phyloP scores from a whole-genome alignment of 2,888 invertebrate species.

The Eurois occulta region DNA sequence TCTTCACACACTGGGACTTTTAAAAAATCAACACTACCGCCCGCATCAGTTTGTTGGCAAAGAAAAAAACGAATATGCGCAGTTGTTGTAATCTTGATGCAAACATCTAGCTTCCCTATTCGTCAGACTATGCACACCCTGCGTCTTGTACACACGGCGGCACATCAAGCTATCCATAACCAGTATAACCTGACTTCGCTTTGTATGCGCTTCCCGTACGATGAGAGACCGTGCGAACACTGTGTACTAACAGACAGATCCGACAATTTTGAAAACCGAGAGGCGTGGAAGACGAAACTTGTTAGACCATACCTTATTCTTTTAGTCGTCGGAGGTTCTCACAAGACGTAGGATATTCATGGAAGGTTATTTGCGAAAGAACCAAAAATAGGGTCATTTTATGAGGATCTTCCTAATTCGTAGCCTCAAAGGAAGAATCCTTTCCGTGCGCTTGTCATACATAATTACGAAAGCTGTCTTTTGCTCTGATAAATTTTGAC shows the following conservation, averaged over 20 bases:
- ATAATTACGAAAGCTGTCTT: not conserved
- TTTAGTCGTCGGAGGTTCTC: not conserved
- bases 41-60: conserved; percentile 50
- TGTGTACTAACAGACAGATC: not conserved
- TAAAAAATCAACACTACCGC: conserved; percentile 49
- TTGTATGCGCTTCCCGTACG: no score
- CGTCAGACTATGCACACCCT: not conserved
- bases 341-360: not conserved
- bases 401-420: not conserved
- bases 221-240: no score
- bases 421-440: not conserved
- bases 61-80: conserved; percentile 33
- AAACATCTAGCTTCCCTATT: conserved; percentile 25
- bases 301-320: not conserved
- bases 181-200: no score
- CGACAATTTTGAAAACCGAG: not conserved
- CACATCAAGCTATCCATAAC: no score
- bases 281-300: not conserved
- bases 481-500: not conserved
- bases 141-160: no score
- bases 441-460: not conserved
- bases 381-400: not conserved
- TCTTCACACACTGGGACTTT: conserved; percentile 2
- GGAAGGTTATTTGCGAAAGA: not conserved
- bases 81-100: conserved; percentile 25